phyloP scores from a whole-genome alignment of 2,113 vertebrate genomes.

The Ceuthmochares aereus region DNA sequence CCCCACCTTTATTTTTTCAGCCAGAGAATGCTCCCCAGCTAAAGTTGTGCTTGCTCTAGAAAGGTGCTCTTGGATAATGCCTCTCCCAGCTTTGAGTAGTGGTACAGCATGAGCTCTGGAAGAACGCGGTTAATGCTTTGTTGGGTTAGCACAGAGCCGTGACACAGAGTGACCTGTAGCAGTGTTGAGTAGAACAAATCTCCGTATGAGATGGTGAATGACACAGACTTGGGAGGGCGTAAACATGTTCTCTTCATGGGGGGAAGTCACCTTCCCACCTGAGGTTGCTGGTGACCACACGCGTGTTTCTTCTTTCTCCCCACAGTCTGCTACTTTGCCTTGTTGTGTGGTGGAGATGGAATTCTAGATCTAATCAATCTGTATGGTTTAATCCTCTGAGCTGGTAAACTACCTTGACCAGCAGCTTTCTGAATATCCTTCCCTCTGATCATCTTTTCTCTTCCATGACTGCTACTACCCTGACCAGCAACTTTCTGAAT shows the following conservation, averaged over 20 bases:
- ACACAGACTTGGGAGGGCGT: too few species aligned
- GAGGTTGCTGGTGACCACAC: background rate
- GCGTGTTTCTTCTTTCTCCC: background rate
- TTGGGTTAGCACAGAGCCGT: background rate
- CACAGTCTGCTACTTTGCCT: background rate
- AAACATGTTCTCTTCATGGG: background rate
- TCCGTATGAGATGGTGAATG: background rate
- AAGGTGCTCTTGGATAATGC: background rate
- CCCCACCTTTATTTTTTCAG: background rate
- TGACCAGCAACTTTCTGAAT: too few species aligned
- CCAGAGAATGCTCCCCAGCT: background rate
- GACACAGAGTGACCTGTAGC: background rate
- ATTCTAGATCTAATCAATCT: background rate
- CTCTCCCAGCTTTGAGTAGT: background rate
- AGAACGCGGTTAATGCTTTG: background rate
- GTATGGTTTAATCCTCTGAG: background rate
- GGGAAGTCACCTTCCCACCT: fast-evolving
- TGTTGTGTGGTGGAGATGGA: background rate
- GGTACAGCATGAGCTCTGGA: background rate
- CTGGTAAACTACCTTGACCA: background rate
- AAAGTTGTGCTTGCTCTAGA: background rate
- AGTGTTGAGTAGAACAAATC: background rate
- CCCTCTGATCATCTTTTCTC: background rate
- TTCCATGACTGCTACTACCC: too few species aligned
- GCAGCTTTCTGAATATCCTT: background rate